Evolutionary conservation across 2,888 invertebrate genomes (phyloP).

Genomic region (Brenthis hecate): DNA sequence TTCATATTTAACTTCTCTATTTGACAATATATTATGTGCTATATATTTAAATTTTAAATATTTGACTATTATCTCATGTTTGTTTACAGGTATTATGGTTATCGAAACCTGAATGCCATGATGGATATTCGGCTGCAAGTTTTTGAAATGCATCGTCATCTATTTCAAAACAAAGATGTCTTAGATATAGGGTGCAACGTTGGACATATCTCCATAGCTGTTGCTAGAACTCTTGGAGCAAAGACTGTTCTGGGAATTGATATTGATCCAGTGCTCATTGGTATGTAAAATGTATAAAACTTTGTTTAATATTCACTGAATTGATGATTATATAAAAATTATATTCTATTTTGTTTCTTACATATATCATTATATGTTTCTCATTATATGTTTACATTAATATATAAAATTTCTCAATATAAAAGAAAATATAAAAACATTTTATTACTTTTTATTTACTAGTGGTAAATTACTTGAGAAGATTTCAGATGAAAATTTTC

Average conservation of each 20-base stretch:
- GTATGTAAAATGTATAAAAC: slow-evolving; percentile 51
- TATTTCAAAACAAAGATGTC: slow-evolving; percentile 95
- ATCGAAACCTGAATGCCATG: slow-evolving; percentile 91
- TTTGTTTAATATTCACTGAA: not conserved
- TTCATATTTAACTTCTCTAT: too few relatives aligned
- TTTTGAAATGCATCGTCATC: slow-evolving; percentile 88
- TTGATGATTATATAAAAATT: too few relatives aligned
- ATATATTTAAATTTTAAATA: slow-evolving; percentile 9
- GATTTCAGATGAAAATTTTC: too few relatives aligned
- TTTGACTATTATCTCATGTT: slow-evolving; percentile 31
- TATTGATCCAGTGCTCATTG: slow-evolving; percentile 94
- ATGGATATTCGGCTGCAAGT: slow-evolving; percentile 92
- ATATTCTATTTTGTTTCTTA: too few relatives aligned
- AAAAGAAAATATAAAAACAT: too few relatives aligned
- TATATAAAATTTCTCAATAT: too few relatives aligned
- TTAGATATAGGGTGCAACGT: slow-evolving; percentile 99
- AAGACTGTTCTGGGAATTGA: slow-evolving; percentile 95
- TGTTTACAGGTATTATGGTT: slow-evolving; percentile 92
- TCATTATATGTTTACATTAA: too few relatives aligned
- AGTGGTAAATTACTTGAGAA: too few relatives aligned
- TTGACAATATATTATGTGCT: too few relatives aligned
- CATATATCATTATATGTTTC: too few relatives aligned
- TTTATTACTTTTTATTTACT: too few relatives aligned
- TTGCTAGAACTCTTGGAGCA: slow-evolving; percentile 93
- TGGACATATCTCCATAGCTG: slow-evolving; percentile 95